Evolutionary conservation across 64 coral and sea anemone species (phyloP).

Genomic region (Catalaphyllia jardinei): DNA sequence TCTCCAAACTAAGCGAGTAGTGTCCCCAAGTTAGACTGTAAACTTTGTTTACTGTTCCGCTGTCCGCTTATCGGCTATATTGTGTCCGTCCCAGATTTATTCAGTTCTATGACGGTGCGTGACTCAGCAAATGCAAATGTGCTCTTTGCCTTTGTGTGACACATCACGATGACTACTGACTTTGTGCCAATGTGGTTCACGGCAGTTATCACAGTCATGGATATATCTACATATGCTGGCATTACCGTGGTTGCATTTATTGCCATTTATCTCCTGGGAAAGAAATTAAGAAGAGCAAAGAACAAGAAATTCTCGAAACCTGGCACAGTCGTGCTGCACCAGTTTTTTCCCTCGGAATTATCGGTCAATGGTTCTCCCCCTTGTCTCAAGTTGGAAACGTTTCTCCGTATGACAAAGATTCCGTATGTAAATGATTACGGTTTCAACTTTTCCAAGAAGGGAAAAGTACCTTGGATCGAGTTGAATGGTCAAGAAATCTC

Average conservation of each 20-base stretch:
- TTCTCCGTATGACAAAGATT: slow-evolving; percentile 60
- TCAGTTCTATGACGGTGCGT: too few species aligned
- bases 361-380: slow-evolving; percentile 20
- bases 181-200: too few species aligned
- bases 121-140: too few species aligned
- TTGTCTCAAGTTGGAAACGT: slow-evolving; percentile 68
- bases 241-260: not conserved
- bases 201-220: too few species aligned
- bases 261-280: not conserved
- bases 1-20: too few species aligned
- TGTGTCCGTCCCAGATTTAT: too few species aligned
- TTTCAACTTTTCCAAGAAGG: slow-evolving; percentile 27
- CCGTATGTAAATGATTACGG: slow-evolving; percentile 36
- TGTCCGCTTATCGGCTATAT: too few species aligned
- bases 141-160: too few species aligned
- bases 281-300: not conserved
- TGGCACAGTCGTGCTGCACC: slow-evolving; percentile 11
- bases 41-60: too few species aligned
- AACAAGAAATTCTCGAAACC: not conserved
- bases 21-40: too few species aligned
- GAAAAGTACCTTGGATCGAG: slow-evolving; percentile 31
- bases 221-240: not conserved
- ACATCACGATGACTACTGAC: too few species aligned
- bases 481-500: slow-evolving; percentile 31
- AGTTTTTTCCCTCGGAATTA: not conserved